These are phyloP conservation scores for Cecropterus lyciades DNA, from an alignment of 1,140 invertebrate genomes.

Conservation along the genomic window DNA sequence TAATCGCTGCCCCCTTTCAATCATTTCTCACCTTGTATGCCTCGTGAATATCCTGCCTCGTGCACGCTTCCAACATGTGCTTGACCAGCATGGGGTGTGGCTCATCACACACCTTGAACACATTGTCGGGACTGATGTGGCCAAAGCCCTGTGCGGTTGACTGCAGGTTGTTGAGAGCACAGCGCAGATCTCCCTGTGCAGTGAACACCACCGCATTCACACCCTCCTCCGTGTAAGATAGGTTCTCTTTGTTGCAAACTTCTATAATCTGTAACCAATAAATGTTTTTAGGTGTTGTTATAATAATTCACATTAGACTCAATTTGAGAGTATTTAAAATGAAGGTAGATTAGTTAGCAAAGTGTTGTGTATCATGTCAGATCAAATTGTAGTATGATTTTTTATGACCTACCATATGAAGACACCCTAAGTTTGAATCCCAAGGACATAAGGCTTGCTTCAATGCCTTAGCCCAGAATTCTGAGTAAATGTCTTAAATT, in stretches of 20 bases:
- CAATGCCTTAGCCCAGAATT: too few relatives aligned
- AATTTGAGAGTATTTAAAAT: too few relatives aligned
- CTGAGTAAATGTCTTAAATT: too few relatives aligned
- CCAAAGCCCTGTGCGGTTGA: conserved; percentile 98
- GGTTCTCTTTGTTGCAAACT: conserved; percentile 85
- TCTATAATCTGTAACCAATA: conserved; percentile 79
- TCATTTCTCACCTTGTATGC: conserved; percentile 92
- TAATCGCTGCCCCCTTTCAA: too few relatives aligned
- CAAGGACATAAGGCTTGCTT: too few relatives aligned
- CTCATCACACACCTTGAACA: conserved; percentile 99
- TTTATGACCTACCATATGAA: too few relatives aligned
- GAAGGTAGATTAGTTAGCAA: too few relatives aligned
- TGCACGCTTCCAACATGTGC: conserved; percentile 95
- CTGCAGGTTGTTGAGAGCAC: conserved; percentile 98
- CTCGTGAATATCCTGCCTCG: conserved; percentile 92
- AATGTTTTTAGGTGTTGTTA: too few relatives aligned
- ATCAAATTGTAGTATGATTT: too few relatives aligned
- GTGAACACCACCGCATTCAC: conserved; percentile 98
- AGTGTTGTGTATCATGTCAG: too few relatives aligned
- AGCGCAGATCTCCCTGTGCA: conserved; percentile 99
- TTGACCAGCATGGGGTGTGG: conserved; percentile 97
- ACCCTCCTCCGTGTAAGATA: conserved; percentile 96
- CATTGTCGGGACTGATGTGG: conserved; percentile 96
- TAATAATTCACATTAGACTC: too few relatives aligned
- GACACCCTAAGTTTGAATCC: too few relatives aligned